These are phyloP conservation scores for Varanus komodoensis DNA, from an alignment of 2,113 vertebrate species.

Conservation along the genomic window DNA sequence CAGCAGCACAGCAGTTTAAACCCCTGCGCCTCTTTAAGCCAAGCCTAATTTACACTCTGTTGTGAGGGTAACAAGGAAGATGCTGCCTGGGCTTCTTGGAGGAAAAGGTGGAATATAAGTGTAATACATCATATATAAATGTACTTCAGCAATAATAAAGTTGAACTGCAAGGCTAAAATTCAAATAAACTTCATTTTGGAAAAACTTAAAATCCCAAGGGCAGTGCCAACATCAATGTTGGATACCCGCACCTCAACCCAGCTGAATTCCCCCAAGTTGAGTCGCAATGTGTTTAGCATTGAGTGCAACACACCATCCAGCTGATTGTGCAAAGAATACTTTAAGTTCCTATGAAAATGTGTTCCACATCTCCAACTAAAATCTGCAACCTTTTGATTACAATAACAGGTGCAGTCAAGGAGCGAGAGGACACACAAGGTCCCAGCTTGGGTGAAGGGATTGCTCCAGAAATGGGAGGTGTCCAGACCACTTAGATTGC, in stretches of 20 bases:
- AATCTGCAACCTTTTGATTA: conserved; percentile 66
- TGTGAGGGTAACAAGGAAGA: too few relatives aligned
- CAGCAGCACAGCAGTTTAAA: too few relatives aligned
- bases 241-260: not conserved
- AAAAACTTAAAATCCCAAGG: not conserved
- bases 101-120: too few relatives aligned
- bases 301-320: not conserved
- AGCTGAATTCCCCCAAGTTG: not conserved
- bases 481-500: conserved; percentile 65
- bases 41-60: too few relatives aligned
- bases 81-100: too few relatives aligned
- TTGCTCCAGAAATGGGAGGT: conserved; percentile 65
- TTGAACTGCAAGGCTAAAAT: not conserved
- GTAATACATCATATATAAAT: too few relatives aligned
- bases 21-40: too few relatives aligned
- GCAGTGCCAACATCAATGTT: not conserved
- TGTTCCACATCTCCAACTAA: conserved; percentile 60
- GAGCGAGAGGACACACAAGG: conserved; percentile 50
- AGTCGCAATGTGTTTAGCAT: not conserved
- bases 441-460: conserved; percentile 67
- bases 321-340: not conserved
- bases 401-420: conserved; percentile 58
- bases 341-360: conserved; percentile 28
- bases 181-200: not conserved
- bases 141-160: not conserved